Percentiles rank a stretch among this genome's conserved stretches.
Evolutionary conservation across 2,797 vertebrate species (phyloP).

Genomic region (Salarias fasciatus): DNA sequence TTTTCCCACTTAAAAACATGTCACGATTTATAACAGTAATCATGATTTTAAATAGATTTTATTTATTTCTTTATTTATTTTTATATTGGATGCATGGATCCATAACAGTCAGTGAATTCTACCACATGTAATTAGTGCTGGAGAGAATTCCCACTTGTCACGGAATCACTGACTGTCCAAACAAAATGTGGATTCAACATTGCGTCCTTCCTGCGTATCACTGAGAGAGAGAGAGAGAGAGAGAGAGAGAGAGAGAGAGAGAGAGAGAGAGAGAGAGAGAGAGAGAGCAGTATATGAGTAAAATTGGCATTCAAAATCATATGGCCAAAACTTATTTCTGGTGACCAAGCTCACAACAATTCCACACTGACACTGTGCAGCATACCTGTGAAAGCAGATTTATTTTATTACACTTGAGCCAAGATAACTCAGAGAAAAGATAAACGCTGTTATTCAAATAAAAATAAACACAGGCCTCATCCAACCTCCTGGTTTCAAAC

Average conservation of each 20-base stretch:
- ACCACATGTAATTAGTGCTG: too few species aligned
- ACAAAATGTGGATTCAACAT: too few species aligned
- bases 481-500: conserved; percentile 18
- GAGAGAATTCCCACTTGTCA: too few species aligned
- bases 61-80: too few species aligned
- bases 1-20: too few species aligned
- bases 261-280: neutral
- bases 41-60: too few species aligned
- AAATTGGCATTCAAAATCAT: neutral
- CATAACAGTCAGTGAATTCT: too few species aligned
- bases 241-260: neutral
- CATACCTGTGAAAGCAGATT: neutral
- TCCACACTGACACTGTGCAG: neutral
- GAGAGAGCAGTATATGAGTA: neutral
- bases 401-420: neutral
- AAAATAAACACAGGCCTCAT: conserved; percentile 10
- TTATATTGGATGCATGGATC: too few species aligned
- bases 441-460: conserved; percentile 1
- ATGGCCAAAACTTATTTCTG: neutral
- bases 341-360: neutral
- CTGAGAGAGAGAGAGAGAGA: neutral
- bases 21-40: too few species aligned
- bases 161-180: too few species aligned
- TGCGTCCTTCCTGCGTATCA: neutral
- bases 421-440: conserved; percentile 8